Evolutionary conservation across 2,113 vertebrate genomes (phyloP).

Genomic region (Siphamia tubifer): DNA sequence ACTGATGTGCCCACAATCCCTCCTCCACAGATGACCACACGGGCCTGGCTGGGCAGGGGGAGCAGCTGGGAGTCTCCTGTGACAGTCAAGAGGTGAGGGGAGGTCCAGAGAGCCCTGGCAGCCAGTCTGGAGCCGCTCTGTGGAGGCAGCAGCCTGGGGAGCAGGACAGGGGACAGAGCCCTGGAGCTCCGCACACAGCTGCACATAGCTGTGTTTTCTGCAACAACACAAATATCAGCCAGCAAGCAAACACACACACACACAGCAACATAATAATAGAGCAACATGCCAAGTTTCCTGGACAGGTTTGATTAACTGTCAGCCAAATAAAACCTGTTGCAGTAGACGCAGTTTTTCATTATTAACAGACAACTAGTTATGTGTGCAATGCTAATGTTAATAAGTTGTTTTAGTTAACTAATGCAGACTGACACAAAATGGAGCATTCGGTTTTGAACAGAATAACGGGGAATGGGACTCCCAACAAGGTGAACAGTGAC

Average conservation of each 20-base stretch:
- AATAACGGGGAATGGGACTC: background rate
- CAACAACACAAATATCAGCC: background rate
- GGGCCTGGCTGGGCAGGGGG: constrained; percentile 85
- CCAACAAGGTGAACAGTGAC: constrained; percentile 5
- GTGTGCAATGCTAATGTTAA: too few species aligned
- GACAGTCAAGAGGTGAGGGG: constrained; percentile 42
- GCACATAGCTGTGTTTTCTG: constrained; percentile 73
- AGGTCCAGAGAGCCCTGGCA: constrained; percentile 64
- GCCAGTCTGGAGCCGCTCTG: constrained; percentile 57
- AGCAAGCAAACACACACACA: background rate
- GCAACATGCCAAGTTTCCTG: too few species aligned
- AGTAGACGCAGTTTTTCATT: too few species aligned
- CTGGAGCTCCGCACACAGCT: constrained; percentile 76
- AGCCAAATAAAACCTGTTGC: too few species aligned
- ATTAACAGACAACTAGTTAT: too few species aligned
- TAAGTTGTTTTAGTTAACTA: background rate
- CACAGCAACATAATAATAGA: too few species aligned
- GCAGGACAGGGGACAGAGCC: constrained; percentile 76
- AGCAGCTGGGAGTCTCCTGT: constrained; percentile 61
- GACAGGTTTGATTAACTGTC: too few species aligned
- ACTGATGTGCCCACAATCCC: constrained; percentile 94
- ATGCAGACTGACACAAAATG: background rate
- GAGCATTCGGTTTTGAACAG: background rate
- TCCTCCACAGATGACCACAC: constrained; percentile 95
- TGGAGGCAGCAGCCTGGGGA: constrained; percentile 77